Evolutionary conservation across 2,797 vertebrate species (phyloP).

Genomic region (Mormyrops attenuatus): DNA sequence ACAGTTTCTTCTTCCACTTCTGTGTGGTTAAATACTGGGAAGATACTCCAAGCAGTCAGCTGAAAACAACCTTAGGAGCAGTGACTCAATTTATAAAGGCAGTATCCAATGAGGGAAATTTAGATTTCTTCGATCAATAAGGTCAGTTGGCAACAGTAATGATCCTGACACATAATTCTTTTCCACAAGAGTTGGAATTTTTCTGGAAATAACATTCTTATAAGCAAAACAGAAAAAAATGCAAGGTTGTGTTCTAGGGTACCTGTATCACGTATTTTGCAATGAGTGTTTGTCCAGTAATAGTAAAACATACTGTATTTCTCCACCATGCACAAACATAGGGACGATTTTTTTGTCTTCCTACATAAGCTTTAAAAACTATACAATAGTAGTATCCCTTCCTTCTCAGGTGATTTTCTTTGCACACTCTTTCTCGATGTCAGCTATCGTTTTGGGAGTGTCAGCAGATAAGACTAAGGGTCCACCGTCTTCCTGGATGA

Average conservation of each 20-base stretch:
- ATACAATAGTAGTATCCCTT: background rate
- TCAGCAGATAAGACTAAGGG: constrained; percentile 80
- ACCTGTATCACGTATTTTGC: background rate
- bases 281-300: background rate
- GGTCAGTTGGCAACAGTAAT: background rate
- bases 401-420: constrained; percentile 48
- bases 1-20: background rate
- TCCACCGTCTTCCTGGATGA: constrained; percentile 66
- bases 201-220: background rate
- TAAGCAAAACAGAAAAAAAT: background rate
- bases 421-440: constrained; percentile 76
- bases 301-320: background rate
- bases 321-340: background rate
- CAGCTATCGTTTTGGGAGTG: constrained; percentile 80
- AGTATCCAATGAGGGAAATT: background rate
- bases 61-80: background rate
- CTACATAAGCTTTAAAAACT: constrained; percentile 4
- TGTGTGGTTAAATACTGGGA: background rate
- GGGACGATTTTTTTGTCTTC: background rate
- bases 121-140: background rate
- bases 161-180: background rate
- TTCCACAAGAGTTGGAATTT: background rate
- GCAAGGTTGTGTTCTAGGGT: background rate
- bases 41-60: background rate
- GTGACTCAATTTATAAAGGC: background rate